Evolutionary conservation across 2,888 invertebrate species (phyloP).

Genomic region (Melieria crassipennis): DNA sequence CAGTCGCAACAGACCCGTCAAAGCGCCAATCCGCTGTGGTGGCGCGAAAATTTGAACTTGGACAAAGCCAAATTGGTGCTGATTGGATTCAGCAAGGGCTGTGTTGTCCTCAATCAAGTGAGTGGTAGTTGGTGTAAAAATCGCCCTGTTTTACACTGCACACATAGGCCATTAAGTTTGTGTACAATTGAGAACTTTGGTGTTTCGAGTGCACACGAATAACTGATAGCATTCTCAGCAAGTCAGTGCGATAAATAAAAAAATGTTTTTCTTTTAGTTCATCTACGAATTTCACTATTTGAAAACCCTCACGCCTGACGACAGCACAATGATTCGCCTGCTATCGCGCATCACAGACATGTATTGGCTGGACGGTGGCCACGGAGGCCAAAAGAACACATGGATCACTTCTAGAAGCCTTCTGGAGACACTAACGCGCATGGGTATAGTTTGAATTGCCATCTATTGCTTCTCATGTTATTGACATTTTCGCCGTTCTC

Average conservation of each 20-base stretch:
- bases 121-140: conserved; percentile 64
- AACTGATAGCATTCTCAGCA: background rate
- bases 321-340: conserved; percentile 72
- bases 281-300: conserved; percentile 85
- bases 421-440: conserved; percentile 76
- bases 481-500: no score
- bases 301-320: conserved; percentile 73
- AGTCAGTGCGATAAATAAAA: background rate
- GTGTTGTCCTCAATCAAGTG: conserved; percentile 86
- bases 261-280: conserved; percentile 67
- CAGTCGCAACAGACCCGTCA: conserved; percentile 46
- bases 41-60: conserved; percentile 70
- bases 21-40: conserved; percentile 68
- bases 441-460: conserved; percentile 68
- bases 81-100: conserved; percentile 92
- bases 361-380: conserved; percentile 93
- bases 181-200: background rate
- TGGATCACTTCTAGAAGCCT: conserved; percentile 84
- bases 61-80: conserved; percentile 72
- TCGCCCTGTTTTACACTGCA: conserved; percentile 45
- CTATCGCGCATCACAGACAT: conserved; percentile 77
- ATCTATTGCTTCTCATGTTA: background rate
- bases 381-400: conserved; percentile 86
- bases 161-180: background rate
- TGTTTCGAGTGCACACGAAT: background rate